These are phyloP conservation scores for Hormiphora californensis DNA, from an alignment of 37 sponge, comb jelly and placozoan genomes.

Conservation along the genomic window DNA sequence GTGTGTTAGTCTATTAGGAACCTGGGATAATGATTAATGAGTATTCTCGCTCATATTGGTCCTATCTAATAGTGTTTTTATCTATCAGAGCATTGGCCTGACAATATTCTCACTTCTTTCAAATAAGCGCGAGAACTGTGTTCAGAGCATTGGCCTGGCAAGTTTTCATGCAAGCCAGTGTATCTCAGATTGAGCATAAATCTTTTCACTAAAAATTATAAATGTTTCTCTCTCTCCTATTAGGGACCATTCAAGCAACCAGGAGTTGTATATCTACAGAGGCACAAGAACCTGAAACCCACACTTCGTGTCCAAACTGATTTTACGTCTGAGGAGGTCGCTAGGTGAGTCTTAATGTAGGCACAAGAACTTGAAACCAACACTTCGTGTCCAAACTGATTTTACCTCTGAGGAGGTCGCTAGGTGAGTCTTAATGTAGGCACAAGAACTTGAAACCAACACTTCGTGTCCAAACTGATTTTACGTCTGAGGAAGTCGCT, in stretches of 20 bases:
- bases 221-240: neutral
- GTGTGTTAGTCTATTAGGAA: neutral
- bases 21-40: too few species aligned
- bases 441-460: constrained; percentile 18
- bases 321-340: neutral
- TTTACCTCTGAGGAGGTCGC: neutral
- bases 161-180: too few species aligned
- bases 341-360: neutral
- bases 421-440: neutral
- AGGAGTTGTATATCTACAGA: constrained; percentile 17
- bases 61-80: too few species aligned
- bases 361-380: neutral
- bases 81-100: too few species aligned
- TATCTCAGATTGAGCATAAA: too few species aligned
- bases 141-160: too few species aligned
- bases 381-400: constrained; percentile 34
- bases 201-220: neutral
- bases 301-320: constrained; percentile 39
- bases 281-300: constrained; percentile 25
- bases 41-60: too few species aligned
- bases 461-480: constrained; percentile 40
- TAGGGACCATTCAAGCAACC: constrained; percentile 45
- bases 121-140: too few species aligned
- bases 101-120: too few species aligned
- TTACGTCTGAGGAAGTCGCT: neutral